These are phyloP conservation scores for Atrichornis clamosus DNA, from an alignment of 2,113 vertebrate species.

Conservation along the genomic window DNA sequence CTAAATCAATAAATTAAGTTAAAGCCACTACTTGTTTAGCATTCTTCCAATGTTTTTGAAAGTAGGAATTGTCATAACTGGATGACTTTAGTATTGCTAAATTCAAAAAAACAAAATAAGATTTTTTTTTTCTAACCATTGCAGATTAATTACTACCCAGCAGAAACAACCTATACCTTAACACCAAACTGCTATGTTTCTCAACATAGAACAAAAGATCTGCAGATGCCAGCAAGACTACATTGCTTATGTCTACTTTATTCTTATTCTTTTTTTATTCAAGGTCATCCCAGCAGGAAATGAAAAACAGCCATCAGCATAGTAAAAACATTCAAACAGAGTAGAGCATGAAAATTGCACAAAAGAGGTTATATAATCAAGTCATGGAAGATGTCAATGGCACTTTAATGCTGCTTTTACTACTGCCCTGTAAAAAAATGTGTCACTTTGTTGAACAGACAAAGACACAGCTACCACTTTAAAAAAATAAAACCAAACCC, in stretches of 20 bases:
- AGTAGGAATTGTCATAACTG: not conserved
- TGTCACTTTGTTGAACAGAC: conserved; percentile 57
- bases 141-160: not conserved
- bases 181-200: conserved; percentile 43
- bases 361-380: conserved; percentile 67
- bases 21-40: not conserved
- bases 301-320: conserved; percentile 68
- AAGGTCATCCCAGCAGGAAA: conserved; percentile 72
- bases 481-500: conserved; percentile 7
- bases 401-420: conserved; percentile 58
- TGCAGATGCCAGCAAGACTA: conserved; percentile 64
- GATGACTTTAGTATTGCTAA: not conserved
- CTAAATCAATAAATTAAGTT: not conserved
- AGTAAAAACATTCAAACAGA: conserved; percentile 69
- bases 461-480: conserved; percentile 15
- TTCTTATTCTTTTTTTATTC: conserved; percentile 67
- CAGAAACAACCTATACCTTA: conserved; percentile 38
- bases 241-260: conserved; percentile 65
- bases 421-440: conserved; percentile 50
- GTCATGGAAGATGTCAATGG: conserved; percentile 61
- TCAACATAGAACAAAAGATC: conserved; percentile 63
- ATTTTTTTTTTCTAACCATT: not conserved
- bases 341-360: conserved; percentile 68
- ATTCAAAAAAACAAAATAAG: not conserved
- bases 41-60: not conserved